Evolutionary conservation across 2,797 vertebrate genomes (phyloP).

Genomic region (Cryptoprocta ferox): DNA sequence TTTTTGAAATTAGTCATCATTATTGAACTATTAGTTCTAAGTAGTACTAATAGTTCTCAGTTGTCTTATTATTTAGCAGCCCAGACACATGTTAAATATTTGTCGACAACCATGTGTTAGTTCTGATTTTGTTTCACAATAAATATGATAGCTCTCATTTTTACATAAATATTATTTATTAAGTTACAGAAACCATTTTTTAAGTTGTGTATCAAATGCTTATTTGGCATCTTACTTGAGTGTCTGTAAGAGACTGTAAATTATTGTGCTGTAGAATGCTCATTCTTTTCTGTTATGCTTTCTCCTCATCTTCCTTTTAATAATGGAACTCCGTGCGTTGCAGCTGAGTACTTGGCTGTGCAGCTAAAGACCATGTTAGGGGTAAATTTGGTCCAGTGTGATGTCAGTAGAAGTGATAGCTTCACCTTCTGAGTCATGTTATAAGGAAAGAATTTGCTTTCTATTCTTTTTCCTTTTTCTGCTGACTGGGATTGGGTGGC

Average conservation of each 20-base stretch:
- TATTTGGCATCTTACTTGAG: not conserved
- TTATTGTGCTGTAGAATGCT: not conserved
- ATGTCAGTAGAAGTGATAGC: not conserved
- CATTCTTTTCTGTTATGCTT: not conserved
- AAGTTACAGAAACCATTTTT: conserved; percentile 20
- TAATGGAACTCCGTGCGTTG: not conserved
- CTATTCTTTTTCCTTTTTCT: not conserved
- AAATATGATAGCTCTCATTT: not conserved
- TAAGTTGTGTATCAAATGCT: not conserved
- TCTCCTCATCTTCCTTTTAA: not conserved
- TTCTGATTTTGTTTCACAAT: not conserved
- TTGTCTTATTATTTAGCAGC: not conserved
- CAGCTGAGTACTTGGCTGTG: not conserved
- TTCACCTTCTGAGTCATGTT: not conserved
- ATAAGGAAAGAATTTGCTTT: not conserved
- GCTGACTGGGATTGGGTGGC: too few relatives aligned
- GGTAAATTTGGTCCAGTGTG: not conserved
- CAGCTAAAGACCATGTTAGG: not conserved
- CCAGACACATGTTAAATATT: not conserved
- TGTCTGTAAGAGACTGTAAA: not conserved
- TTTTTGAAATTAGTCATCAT: not conserved
- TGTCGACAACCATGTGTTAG: not conserved
- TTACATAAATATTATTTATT: not conserved
- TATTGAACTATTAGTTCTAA: not conserved
- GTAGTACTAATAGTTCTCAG: not conserved